These are phyloP conservation scores for Aulostomus chinensis DNA, from an alignment of 2,797 vertebrate species.

Conservation along the genomic window DNA sequence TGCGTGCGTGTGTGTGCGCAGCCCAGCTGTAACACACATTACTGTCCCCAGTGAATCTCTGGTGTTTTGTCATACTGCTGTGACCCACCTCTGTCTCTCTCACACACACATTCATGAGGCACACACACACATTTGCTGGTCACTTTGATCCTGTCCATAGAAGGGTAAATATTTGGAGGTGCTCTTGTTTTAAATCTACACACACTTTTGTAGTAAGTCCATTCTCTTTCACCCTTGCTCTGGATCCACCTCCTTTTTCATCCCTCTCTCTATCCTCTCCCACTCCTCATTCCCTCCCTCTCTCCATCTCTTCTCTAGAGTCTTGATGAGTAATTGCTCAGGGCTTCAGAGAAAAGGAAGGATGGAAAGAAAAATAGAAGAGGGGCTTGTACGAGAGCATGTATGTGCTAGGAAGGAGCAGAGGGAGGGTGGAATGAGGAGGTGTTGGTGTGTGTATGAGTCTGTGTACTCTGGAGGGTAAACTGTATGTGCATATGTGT, in stretches of 20 bases:
- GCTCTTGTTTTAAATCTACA: conserved; percentile 17
- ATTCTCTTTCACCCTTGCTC: conserved; percentile 30
- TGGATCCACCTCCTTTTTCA: conserved; percentile 31
- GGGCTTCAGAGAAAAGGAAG: conserved; percentile 69
- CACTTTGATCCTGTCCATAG: conserved; percentile 38
- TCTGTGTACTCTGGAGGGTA: conserved; percentile 19
- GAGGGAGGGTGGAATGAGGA: conserved; percentile 44
- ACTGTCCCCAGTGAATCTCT: conserved; percentile 69
- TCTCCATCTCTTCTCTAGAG: conserved; percentile 61
- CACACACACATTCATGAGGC: conserved; percentile 4
- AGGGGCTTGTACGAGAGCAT: conserved; percentile 27
- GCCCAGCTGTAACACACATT: conserved; percentile 62
- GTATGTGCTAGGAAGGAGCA: conserved; percentile 37
- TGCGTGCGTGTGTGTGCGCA: conserved; percentile 37
- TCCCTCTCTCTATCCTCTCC: conserved; percentile 29
- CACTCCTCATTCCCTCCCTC: conserved; percentile 4
- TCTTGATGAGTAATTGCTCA: conserved; percentile 77
- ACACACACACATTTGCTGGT: conserved; percentile 10
- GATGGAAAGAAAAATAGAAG: conserved; percentile 50
- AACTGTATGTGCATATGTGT: conserved; percentile 20
- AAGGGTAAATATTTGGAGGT: conserved; percentile 60
- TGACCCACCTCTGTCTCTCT: conserved; percentile 40
- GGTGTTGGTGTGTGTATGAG: not conserved
- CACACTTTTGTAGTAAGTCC: no score
- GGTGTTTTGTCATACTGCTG: conserved; percentile 70